Evolutionary conservation across 2,888 invertebrate genomes (phyloP).

Genomic region (Podabrus alpinus): DNA sequence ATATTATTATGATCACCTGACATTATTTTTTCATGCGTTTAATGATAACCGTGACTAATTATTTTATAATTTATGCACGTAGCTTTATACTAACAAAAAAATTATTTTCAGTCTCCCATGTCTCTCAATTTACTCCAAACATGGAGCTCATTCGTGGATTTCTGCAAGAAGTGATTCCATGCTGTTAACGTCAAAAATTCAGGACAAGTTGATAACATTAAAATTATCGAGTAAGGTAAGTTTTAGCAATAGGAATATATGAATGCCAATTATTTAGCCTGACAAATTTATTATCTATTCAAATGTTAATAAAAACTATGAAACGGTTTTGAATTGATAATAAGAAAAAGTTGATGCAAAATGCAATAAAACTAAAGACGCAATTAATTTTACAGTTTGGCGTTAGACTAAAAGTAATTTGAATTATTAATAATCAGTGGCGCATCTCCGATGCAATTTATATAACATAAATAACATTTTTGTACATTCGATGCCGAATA

Average conservation of each 20-base stretch:
- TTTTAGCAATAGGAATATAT: neutral
- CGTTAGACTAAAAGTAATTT: neutral
- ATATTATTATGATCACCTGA: neutral
- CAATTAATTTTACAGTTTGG: neutral
- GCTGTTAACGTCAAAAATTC: neutral
- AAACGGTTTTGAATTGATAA: neutral
- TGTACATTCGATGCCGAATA: neutral
- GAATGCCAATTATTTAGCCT: neutral
- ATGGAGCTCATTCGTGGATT: neutral
- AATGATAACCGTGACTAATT: neutral
- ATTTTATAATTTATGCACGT: neutral
- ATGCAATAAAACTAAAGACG: neutral
- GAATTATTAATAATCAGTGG: neutral
- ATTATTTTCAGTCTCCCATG: neutral
- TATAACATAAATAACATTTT: neutral
- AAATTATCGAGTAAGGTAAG: conserved; percentile 1
- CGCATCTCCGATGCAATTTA: neutral
- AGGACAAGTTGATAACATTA: neutral
- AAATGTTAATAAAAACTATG: neutral
- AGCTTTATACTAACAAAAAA: neutral
- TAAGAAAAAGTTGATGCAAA: neutral
- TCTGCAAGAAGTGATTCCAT: neutral
- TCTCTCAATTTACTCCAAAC: neutral
- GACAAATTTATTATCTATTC: neutral
- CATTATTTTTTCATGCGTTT: neutral